Evolutionary conservation across 2,113 vertebrate genomes (phyloP), one percentile per base, ranked within the genome.

Genomic region (Tympanuchus pallidicinctus): DNA sequence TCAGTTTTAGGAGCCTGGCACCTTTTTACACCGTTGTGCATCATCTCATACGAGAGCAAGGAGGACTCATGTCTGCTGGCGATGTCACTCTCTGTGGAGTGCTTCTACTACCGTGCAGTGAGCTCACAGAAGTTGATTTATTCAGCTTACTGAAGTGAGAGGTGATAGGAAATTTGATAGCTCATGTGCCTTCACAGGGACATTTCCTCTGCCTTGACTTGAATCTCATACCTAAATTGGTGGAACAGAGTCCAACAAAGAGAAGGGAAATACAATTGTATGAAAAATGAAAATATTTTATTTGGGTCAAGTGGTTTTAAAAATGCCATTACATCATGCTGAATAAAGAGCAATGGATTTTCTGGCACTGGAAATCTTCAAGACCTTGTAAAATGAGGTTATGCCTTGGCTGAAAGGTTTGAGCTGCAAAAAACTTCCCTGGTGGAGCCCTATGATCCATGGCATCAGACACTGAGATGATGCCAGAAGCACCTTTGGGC

Each of bases 381-480:
- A 54, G 17, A 45, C 6, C 13, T 69, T 47, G 12, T 43, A 86
- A 79, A 86, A 71, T 13, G 24, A 54, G 28, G 7, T 56, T 70
- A 24, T 66, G 61, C 0, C 19, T 45, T 69, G 30, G 10, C 18
- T 78, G 60, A 86, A 90, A 89, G 19, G 17, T 15, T 36, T 52
- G 43, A 63, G 27, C 34, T 79, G 85, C 8, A 80, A 40, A 1
- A 1, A 36, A 54, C 2, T 8, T 64, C 16, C 3, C 13, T 47
- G 63, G 47, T 2, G 13, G 34, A 75, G 38, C 24, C 18, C 11
- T 78, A 1, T 47, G 28, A 72, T 13, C 25, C 43, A 20, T 4
- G 12, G 43, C 30, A 15, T 7, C 0, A 0, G 34, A 28, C 3
- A 1, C 0, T 25, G 20, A 25, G 8, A 71, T 4, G 4, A 54